phyloP scores from a whole-genome alignment of 2,113 vertebrate species.

The Forbesichthys papilliferus region DNA sequence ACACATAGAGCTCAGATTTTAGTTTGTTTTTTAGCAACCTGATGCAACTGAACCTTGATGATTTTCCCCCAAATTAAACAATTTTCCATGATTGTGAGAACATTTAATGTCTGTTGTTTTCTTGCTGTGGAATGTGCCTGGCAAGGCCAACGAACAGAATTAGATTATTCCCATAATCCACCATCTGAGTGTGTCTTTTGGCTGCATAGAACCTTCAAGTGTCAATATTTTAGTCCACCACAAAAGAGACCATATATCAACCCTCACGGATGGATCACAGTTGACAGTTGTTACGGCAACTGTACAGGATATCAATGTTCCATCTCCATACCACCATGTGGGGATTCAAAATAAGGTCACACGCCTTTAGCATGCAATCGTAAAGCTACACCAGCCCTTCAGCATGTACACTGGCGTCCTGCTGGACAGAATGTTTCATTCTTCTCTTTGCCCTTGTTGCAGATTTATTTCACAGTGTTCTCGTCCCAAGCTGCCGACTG shows the following conservation, averaged over 20 bases:
- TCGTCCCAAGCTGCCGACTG: constrained; percentile 50
- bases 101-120: too few species aligned
- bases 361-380: neutral
- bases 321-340: neutral
- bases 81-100: neutral
- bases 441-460: constrained; percentile 24
- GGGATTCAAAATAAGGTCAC: constrained; percentile 1
- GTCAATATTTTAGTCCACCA: neutral
- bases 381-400: neutral
- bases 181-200: too few species aligned
- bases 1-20: constrained; percentile 18
- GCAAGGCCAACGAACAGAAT: too few species aligned
- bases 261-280: too few species aligned
- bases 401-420: constrained; percentile 7
- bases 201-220: neutral
- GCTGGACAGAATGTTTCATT: constrained; percentile 38
- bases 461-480: constrained; percentile 32
- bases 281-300: too few species aligned
- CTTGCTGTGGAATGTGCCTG: too few species aligned
- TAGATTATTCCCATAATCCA: too few species aligned
- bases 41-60: neutral
- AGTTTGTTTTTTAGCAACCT: constrained; percentile 11
- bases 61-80: neutral
- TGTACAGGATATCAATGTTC: too few species aligned
- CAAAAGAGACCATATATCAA: too few species aligned